Conservation (phyloP, 2,888 invertebrate species). For the Orthosia incerta region DNA sequence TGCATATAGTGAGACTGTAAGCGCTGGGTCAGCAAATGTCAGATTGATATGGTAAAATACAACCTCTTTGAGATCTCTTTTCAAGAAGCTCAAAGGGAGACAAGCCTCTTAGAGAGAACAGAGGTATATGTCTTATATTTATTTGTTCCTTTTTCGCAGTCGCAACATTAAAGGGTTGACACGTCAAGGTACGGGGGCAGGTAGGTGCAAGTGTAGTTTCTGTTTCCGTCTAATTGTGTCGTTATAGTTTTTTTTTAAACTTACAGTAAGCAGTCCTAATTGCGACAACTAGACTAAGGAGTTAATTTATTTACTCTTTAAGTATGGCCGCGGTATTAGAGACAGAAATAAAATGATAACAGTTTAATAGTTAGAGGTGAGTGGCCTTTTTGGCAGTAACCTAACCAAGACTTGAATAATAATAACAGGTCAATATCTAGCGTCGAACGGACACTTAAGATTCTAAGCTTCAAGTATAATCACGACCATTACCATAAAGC, state of each 20-base stretch:
- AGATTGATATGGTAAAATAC: not conserved
- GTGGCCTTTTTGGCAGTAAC: not conserved
- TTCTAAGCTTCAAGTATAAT: conserved; percentile 31
- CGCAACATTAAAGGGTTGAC: no score
- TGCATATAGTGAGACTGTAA: not conserved
- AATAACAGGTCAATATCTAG: conserved; percentile 32
- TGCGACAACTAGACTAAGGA: not conserved
- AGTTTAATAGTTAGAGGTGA: not conserved
- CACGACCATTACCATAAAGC: conserved; percentile 47
- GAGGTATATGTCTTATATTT: no score
- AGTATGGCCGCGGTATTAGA: not conserved
- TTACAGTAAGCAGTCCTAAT: not conserved
- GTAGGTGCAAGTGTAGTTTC: no score
- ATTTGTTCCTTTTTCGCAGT: no score
- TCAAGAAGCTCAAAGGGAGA: no score
- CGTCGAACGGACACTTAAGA: conserved; percentile 18
- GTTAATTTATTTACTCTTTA: not conserved
- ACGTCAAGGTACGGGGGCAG: no score
- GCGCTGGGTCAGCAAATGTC: no score
- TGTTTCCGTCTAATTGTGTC: no score
- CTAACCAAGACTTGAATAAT: conserved; percentile 17
- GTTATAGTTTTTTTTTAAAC: not conserved
- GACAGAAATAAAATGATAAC: not conserved
- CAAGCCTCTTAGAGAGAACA: no score
- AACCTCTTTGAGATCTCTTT: not conserved